Evolutionary conservation across 1,140 invertebrate genomes (phyloP).

Genomic region (Pseudomyrmex cubaensis): DNA sequence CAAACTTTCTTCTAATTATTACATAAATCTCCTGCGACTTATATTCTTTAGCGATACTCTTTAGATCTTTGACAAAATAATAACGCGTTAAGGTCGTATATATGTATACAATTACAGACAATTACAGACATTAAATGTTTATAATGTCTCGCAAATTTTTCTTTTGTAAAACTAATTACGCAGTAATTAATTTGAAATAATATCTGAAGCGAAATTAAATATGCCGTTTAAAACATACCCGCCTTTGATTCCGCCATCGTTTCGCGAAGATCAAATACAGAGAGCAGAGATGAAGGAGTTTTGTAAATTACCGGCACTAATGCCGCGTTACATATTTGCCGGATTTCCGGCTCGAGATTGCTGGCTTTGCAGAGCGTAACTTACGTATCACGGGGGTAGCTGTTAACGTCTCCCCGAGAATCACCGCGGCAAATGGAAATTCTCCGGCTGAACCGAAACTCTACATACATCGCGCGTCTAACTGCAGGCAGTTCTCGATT

Average conservation of each 20-base stretch:
- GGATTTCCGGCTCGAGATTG: conserved; percentile 52
- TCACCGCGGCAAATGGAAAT: conserved; percentile 40
- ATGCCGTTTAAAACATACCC: background rate
- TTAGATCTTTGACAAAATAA: background rate
- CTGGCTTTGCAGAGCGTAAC: conserved; percentile 53
- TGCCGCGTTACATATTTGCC: conserved; percentile 52
- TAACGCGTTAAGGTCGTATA: background rate
- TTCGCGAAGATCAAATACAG: background rate
- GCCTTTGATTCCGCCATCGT: conserved; percentile 17
- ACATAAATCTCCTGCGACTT: conserved; percentile 8
- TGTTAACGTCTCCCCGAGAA: conserved; percentile 45
- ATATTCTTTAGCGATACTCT: background rate
- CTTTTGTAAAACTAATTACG: background rate
- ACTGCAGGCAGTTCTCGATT: conserved; percentile 26
- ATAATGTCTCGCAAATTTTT: background rate
- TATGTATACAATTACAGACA: background rate
- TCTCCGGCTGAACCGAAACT: conserved; percentile 33
- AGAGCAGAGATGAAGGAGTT: conserved; percentile 32
- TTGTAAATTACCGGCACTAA: conserved; percentile 46
- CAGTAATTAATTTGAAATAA: conserved; percentile 9
- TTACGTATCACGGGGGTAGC: conserved; percentile 37
- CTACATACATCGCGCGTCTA: conserved; percentile 6
- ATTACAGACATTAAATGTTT: background rate
- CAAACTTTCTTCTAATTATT: conserved; percentile 10
- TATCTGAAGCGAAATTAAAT: background rate